Conservation (phyloP, 2,113 vertebrate species). For the Mystacornis crossleyi region DNA sequence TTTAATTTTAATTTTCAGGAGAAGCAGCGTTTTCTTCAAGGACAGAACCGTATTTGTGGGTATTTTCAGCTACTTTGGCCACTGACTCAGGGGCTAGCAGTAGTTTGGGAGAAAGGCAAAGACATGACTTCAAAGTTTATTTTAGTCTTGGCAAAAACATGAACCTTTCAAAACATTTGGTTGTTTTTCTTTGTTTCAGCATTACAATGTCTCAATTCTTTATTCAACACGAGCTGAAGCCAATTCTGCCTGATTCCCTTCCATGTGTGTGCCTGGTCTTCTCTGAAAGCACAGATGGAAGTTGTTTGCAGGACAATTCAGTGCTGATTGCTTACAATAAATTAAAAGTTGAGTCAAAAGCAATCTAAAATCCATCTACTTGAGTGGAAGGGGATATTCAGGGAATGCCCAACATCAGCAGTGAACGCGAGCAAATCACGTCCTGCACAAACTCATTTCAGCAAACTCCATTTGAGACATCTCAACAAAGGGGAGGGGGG, state of each 20-base stretch:
- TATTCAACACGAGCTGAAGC: neutral
- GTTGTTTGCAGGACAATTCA: neutral
- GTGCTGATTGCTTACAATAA: neutral
- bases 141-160: neutral
- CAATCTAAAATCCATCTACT: neutral
- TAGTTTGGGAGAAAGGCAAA: neutral
- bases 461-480: neutral
- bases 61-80: neutral
- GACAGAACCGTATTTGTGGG: neutral
- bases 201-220: neutral
- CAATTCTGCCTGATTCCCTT: neutral
- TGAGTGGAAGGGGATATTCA: neutral
- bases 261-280: neutral
- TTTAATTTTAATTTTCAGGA: too few species aligned
- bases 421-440: neutral
- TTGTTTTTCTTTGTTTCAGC: neutral
- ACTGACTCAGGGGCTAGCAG: neutral
- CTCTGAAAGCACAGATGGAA: neutral
- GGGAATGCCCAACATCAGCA: neutral
- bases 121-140: neutral
- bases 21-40: neutral
- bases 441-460: neutral
- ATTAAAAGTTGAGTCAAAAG: neutral
- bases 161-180: neutral
- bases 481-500: neutral